Evolutionary conservation across 2,888 invertebrate genomes (phyloP).

Genomic region (Drosophila pullipes): DNA sequence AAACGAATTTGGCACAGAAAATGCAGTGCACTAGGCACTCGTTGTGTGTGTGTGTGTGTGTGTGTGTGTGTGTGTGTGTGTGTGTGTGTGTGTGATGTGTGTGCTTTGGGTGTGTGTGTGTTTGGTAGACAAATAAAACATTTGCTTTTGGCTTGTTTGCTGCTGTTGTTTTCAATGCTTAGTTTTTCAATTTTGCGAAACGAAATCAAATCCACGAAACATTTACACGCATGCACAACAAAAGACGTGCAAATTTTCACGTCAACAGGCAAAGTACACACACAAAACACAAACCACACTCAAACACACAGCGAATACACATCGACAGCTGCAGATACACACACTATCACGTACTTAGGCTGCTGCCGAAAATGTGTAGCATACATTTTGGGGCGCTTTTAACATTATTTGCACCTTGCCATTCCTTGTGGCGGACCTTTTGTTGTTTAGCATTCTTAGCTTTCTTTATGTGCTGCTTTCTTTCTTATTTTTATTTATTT

Average conservation of each 20-base stretch:
- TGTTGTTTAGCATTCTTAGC: constrained; percentile 61
- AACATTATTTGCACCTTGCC: constrained; percentile 78
- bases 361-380: constrained; percentile 74
- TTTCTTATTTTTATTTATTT: not conserved
- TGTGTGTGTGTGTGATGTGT: constrained; percentile 42
- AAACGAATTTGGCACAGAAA: constrained; percentile 74
- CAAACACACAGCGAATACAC: constrained; percentile 25
- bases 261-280: constrained; percentile 71
- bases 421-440: constrained; percentile 54
- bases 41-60: constrained; percentile 6
- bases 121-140: constrained; percentile 73
- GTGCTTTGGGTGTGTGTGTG: constrained; percentile 42
- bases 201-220: constrained; percentile 74
- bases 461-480: constrained; percentile 42
- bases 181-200: constrained; percentile 77
- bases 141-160: constrained; percentile 71
- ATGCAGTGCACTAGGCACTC: constrained; percentile 70
- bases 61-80: constrained; percentile 40
- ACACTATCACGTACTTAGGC: constrained; percentile 65
- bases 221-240: constrained; percentile 82
- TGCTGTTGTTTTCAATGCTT: constrained; percentile 70
- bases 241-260: constrained; percentile 81
- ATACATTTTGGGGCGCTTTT: constrained; percentile 69
- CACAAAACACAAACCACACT: constrained; percentile 31
- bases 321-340: constrained; percentile 27